Conservation (phyloP, 2,113 vertebrate species). For the Zapus hudsonius region DNA sequence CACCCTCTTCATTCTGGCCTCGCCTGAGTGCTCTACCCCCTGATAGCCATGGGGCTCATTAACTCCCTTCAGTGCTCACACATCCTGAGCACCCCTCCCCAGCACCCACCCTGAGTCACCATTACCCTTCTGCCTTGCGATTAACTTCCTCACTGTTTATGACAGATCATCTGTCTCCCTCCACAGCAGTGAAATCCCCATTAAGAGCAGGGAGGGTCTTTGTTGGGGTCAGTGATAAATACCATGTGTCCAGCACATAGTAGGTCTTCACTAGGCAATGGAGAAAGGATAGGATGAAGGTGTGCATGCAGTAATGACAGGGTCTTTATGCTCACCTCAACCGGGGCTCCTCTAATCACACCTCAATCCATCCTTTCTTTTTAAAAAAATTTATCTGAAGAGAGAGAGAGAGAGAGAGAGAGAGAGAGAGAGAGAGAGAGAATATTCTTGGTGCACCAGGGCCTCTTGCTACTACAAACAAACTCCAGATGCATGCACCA, state of each 20-base stretch:
- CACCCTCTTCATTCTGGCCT: rapidly evolving
- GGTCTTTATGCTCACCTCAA: not conserved
- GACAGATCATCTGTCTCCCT: not conserved
- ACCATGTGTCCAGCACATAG: not conserved
- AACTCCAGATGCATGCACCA: too few relatives aligned
- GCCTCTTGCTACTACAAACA: too few relatives aligned
- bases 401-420: too few relatives aligned
- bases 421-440: too few relatives aligned
- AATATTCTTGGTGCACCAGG: too few relatives aligned
- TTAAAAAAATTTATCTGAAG: too few relatives aligned
- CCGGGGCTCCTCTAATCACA: not conserved
- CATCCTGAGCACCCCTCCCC: not conserved
- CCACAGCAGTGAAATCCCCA: not conserved
- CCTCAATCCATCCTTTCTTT: too few relatives aligned
- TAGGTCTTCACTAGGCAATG: not conserved
- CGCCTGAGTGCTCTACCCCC: not conserved
- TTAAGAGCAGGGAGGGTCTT: not conserved
- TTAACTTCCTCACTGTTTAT: not conserved
- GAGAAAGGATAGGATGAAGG: not conserved
- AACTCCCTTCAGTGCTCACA: not conserved
- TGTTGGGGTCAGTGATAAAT: not conserved
- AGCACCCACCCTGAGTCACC: not conserved
- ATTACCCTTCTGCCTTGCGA: not conserved
- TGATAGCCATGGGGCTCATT: too few relatives aligned
- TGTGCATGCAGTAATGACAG: too few relatives aligned